Percentiles rank a stretch among this genome's conserved stretches.
These are phyloP conservation scores for Enhydra lutris DNA, from an alignment of 2,113 vertebrate genomes.

Conservation along the genomic window DNA sequence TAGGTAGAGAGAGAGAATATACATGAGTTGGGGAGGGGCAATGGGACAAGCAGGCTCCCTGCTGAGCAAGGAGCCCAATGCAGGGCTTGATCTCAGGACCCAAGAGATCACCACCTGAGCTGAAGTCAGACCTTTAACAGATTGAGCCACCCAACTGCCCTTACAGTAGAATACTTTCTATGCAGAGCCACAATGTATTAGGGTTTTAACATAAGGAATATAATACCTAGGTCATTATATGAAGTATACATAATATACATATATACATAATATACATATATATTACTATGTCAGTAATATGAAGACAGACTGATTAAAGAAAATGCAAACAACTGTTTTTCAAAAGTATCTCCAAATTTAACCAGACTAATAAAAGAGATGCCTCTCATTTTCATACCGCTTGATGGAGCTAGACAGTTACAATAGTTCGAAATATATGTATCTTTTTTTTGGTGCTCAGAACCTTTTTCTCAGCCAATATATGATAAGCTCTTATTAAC, in stretches of 20 bases:
- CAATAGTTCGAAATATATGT: background rate
- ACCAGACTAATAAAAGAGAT: background rate
- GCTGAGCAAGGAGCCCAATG: background rate
- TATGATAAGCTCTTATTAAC: conserved; percentile 58
- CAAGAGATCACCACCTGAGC: background rate
- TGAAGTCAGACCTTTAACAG: background rate
- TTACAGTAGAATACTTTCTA: background rate
- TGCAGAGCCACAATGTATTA: background rate
- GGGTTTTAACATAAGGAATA: background rate
- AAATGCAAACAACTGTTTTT: background rate
- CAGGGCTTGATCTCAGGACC: background rate
- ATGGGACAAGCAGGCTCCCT: background rate
- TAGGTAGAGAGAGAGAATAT: background rate
- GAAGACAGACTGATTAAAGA: background rate
- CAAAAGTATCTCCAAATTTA: background rate
- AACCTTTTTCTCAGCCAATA: background rate
- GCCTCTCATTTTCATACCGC: background rate
- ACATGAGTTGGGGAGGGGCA: background rate
- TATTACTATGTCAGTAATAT: background rate
- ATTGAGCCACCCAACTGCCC: background rate
- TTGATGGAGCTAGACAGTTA: conserved; percentile 8
- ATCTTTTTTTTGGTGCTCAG: background rate
- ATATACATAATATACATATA: too few species aligned
- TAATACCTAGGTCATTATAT: background rate
- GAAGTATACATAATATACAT: too few species aligned